These are phyloP conservation scores for Neoscelio sp. DNA, from an alignment of 2,888 invertebrate genomes.

Conservation along the genomic window DNA sequence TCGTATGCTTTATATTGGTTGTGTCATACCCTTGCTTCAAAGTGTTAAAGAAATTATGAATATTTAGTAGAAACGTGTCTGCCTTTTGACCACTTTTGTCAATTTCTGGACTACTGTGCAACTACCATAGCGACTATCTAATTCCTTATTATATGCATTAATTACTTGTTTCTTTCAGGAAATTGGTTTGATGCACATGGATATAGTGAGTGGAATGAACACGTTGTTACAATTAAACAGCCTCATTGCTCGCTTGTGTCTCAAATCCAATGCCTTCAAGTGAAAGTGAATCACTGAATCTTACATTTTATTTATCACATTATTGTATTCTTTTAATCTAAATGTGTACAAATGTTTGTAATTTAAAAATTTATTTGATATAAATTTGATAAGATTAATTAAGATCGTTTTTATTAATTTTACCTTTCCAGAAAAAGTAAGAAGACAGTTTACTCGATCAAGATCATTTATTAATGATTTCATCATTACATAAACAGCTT, in stretches of 20 bases:
- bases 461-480: constrained; percentile 33
- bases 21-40: too few relatives aligned
- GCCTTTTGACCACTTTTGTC: too few relatives aligned
- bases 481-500: constrained; percentile 43
- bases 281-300: neutral
- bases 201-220: constrained; percentile 94
- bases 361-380: constrained; percentile 3
- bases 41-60: too few relatives aligned
- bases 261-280: constrained; percentile 74
- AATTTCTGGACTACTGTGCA: too few relatives aligned
- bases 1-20: too few relatives aligned
- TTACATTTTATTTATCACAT: constrained; percentile 1
- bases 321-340: neutral
- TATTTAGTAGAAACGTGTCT: too few relatives aligned
- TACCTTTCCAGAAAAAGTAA: neutral
- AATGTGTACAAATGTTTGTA: neutral
- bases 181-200: constrained; percentile 95
- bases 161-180: constrained; percentile 88
- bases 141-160: too few relatives aligned
- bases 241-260: constrained; percentile 93
- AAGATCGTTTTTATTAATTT: neutral
- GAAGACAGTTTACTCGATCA: neutral
- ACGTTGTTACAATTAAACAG: constrained; percentile 96
- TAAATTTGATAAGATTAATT: neutral
- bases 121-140: too few relatives aligned